These are phyloP conservation scores for Hipparchia sbordonii DNA, from an alignment of 2,888 invertebrate species.

Conservation along the genomic window DNA sequence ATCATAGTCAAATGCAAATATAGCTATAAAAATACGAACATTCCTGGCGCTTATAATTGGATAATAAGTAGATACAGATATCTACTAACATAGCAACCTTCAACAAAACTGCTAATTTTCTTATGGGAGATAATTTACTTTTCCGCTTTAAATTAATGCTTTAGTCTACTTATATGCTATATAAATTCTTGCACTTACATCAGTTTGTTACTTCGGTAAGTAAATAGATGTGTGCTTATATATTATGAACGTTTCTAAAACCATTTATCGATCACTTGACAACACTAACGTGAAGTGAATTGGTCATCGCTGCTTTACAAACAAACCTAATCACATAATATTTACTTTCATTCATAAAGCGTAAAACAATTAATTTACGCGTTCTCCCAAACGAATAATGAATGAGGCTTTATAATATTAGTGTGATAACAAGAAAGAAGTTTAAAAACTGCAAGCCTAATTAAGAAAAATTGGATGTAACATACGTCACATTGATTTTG, in stretches of 20 bases:
- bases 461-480: no score
- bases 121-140: neutral
- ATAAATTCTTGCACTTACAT: no score
- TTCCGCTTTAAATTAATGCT: neutral
- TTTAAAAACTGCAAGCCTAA: no score
- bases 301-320: neutral
- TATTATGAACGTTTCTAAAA: neutral
- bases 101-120: neutral
- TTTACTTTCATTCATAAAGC: neutral
- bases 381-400: neutral
- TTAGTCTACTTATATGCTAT: neutral
- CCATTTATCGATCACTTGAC: neutral
- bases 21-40: neutral
- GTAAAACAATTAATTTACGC: constrained; percentile 1
- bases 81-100: neutral
- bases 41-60: neutral
- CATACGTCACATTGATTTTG: no score
- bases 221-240: neutral
- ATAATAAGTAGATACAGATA: neutral
- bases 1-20: neutral
- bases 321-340: neutral
- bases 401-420: neutral
- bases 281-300: neutral
- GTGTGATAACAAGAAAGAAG: no score
- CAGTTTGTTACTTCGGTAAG: neutral